A percentile compares a stretch with the other conserved stretches of the same genome.
phyloP scores from a whole-genome alignment of 2,888 invertebrate species.

The Drosophila neotestacea region DNA sequence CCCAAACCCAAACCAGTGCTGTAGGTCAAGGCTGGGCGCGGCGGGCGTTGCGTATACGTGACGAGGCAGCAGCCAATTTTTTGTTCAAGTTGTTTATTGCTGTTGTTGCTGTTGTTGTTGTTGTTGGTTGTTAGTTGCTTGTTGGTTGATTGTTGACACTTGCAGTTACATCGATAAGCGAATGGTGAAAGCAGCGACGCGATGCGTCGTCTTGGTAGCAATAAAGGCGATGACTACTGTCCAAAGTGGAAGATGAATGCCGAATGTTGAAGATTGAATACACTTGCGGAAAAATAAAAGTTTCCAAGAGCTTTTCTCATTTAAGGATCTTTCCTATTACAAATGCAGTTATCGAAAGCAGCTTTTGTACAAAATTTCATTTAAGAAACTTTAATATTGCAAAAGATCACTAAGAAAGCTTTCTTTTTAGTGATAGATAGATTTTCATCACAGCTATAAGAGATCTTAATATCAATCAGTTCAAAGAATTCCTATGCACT shows the following conservation, averaged over 20 bases:
- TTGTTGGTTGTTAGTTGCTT: conserved; percentile 23
- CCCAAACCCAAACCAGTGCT: conserved; percentile 62
- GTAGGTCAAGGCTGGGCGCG: conserved; percentile 82
- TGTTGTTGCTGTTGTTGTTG: conserved; percentile 7
- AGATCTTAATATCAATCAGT: too few species aligned
- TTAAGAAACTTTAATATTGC: too few species aligned
- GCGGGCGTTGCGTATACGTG: conserved; percentile 73
- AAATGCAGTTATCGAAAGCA: not conserved
- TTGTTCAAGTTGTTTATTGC: conserved; percentile 19
- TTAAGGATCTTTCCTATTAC: too few species aligned
- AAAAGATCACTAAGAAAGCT: too few species aligned
- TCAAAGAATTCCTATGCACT: too few species aligned
- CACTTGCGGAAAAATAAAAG: not conserved
- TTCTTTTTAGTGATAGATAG: too few species aligned
- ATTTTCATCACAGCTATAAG: too few species aligned
- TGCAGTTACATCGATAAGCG: conserved; percentile 65
- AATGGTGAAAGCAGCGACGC: conserved; percentile 52
- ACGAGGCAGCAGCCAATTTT: conserved; percentile 45
- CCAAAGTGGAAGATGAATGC: conserved; percentile 7
- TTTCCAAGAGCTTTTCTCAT: too few species aligned
- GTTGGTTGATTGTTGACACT: conserved; percentile 50
- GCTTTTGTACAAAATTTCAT: not conserved
- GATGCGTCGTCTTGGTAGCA: conserved; percentile 11
- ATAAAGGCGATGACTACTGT: conserved; percentile 19
- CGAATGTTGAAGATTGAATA: not conserved